Percentiles rank a stretch among this genome's conserved stretches.
These are phyloP conservation scores for Pardalotus punctatus DNA, from an alignment of 2,113 vertebrate species.

Conservation along the genomic window DNA sequence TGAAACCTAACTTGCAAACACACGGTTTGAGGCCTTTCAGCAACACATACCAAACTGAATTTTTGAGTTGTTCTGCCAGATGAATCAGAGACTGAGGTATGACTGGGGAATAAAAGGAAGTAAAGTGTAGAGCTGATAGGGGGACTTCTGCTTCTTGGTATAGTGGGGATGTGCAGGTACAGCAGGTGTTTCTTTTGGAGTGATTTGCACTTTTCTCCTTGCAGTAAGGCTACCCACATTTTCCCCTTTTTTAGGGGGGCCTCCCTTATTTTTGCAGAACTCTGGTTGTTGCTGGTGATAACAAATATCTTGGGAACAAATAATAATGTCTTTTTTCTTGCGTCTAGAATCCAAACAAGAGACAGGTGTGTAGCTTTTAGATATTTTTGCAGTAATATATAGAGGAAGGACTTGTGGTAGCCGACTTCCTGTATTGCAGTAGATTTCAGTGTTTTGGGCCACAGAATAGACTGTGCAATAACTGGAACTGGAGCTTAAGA, in stretches of 20 bases:
- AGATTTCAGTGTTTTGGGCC: neutral
- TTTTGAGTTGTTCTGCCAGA: neutral
- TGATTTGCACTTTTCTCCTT: neutral
- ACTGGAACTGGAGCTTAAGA: neutral
- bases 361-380: neutral
- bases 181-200: neutral
- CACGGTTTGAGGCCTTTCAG: neutral
- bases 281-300: neutral
- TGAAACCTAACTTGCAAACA: neutral
- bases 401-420: slow-evolving; percentile 7
- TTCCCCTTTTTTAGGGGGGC: neutral
- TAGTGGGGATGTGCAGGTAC: neutral
- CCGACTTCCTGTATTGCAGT: slow-evolving; percentile 9
- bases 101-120: neutral
- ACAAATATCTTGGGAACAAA: neutral
- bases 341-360: neutral
- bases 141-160: neutral
- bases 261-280: neutral
- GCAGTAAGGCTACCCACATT: neutral
- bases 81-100: neutral
- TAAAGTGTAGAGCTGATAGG: neutral
- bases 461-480: neutral
- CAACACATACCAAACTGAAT: neutral
- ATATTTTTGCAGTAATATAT: neutral
- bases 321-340: neutral